Evolutionary conservation across 2,113 vertebrate species (phyloP), one percentile per base, ranked within the genome.

Genomic region (Tetraodon nigroviridis): DNA sequence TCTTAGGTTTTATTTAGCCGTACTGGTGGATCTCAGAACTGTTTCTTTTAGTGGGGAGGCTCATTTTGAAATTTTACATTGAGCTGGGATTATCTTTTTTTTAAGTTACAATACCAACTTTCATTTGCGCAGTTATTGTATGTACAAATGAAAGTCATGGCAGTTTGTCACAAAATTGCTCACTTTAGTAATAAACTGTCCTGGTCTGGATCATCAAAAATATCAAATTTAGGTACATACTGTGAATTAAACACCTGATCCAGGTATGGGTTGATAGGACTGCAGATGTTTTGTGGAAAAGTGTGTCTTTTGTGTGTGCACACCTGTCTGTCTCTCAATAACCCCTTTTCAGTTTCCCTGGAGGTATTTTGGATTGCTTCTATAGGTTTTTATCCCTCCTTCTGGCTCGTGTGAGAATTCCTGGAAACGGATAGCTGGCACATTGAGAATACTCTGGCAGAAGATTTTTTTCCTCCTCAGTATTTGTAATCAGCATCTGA

Each of bases 401-500:
- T 61, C 74, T 71, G 79, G 80, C 61, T 78, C 76, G 83, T 91
- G 87, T 85, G 87, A 91, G 91, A 90, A 92, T 86, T 87, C 78
- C 69, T 81, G 92, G 92, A 91, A 91, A 88, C 89, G 91, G 90
- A 94, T 88, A 89, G 87, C 70, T 74, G 55, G 46, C 60, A 40
- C 62, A 58, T 22, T 65, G 69, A 69, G 63, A 73, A 40, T 70
- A 79, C 75, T 80, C 84, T 90, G 89, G 83, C 89, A 82, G 93
- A 96, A 94, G 93, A 95, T 65, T 61, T 79, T 81, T 63, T 56
- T 62, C 15, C 15, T 42, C 53, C 51, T 73, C 67, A 83, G 55
- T 20, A 49, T 67, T 79, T 84, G 79, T 89, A 87, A 73, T 69
- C 85, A 75, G 49, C 84, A 82, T 83, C 83, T 86, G 86, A 86